A percentile compares a stretch with the other conserved stretches of the same genome.
phyloP scores from a whole-genome alignment of 2,797 vertebrate genomes.

The Eidolon dupreanum region DNA sequence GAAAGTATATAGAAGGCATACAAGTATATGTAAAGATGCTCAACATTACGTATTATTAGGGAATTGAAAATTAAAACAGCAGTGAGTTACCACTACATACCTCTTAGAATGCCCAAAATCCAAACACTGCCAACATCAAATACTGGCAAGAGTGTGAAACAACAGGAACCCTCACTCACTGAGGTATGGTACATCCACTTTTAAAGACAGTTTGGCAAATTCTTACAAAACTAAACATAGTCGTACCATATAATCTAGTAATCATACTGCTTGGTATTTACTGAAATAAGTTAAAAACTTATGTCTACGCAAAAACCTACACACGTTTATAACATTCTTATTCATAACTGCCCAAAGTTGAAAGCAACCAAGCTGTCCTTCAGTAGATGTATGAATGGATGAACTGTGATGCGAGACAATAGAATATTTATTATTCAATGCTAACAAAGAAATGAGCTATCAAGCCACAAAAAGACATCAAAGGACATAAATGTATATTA shows the following conservation, averaged over 20 bases:
- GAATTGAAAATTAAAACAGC: neutral
- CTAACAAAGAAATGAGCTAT: neutral
- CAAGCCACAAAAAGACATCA: neutral
- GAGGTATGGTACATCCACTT: neutral
- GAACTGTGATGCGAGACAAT: neutral
- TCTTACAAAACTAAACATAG: neutral
- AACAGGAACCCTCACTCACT: neutral
- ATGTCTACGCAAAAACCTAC: neutral
- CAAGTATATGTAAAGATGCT: neutral
- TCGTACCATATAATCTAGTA: neutral
- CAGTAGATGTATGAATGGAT: neutral
- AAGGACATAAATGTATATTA: neutral
- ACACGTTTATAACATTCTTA: neutral
- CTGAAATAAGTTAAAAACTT: neutral
- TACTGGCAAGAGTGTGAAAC: neutral
- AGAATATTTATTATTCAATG: neutral
- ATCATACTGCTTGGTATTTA: neutral
- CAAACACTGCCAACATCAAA: neutral
- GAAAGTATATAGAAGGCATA: neutral
- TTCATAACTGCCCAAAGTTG: neutral
- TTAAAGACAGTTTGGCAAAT: neutral
- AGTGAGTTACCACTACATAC: neutral
- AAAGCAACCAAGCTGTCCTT: neutral
- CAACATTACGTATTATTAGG: neutral
- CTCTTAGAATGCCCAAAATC: neutral